Evolutionary conservation across 2,113 vertebrate genomes (phyloP).

Genomic region (Tor tambroides): DNA sequence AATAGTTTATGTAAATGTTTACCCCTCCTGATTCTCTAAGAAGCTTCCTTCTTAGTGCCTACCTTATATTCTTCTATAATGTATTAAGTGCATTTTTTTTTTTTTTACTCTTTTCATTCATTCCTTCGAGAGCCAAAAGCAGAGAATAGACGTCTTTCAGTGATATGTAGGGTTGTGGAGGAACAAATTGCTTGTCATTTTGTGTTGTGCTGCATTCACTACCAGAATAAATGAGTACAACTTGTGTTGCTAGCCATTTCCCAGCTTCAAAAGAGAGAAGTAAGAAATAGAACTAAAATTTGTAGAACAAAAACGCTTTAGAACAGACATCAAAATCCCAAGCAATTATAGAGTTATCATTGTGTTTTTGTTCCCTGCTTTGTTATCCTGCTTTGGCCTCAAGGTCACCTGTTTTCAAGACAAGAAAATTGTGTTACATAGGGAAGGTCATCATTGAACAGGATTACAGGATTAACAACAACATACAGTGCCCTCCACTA

Average conservation of each 20-base stretch:
- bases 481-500: no score
- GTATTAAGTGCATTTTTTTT: constrained; percentile 4
- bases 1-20: constrained; percentile 56
- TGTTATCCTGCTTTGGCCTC: constrained; percentile 42
- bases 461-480: constrained; percentile 59
- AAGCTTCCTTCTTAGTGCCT: constrained; percentile 15
- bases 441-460: constrained; percentile 56
- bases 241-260: background rate
- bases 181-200: constrained; percentile 4
- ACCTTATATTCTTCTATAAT: constrained; percentile 32
- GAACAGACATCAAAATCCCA: background rate
- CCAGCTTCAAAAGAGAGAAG: background rate
- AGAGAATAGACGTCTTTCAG: background rate
- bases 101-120: background rate
- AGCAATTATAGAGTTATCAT: background rate
- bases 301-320: background rate
- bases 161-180: background rate
- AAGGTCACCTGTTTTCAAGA: constrained; percentile 53
- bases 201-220: background rate
- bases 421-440: constrained; percentile 30
- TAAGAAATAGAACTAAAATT: background rate
- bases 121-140: constrained; percentile 8
- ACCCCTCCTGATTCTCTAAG: constrained; percentile 10
- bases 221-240: background rate
- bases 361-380: background rate